Evolutionary conservation across 2,888 invertebrate species (phyloP).

Genomic region (Campoplex capitator): DNA sequence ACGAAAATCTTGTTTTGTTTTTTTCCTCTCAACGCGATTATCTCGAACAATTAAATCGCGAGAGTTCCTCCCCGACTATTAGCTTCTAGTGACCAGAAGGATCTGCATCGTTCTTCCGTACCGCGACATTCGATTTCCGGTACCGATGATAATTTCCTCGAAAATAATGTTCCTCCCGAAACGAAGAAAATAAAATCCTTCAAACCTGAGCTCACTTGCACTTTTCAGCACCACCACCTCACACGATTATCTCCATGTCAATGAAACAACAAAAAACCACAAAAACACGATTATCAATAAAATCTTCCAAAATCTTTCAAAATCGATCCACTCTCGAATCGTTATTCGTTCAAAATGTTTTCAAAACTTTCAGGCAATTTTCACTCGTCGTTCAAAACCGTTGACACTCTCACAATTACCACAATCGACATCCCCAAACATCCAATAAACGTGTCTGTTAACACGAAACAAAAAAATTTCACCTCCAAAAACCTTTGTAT

Average conservation of each 20-base stretch:
- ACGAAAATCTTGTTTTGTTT: neutral
- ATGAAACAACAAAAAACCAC: slow-evolving; percentile 6
- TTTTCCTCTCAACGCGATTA: slow-evolving; percentile 15
- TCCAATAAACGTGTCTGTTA: neutral
- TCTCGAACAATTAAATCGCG: slow-evolving; percentile 33
- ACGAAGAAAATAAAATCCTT: neutral
- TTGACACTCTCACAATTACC: neutral
- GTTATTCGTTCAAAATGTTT: neutral
- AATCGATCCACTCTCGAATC: neutral
- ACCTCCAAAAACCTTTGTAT: neutral
- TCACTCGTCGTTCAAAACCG: neutral
- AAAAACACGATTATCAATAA: neutral
- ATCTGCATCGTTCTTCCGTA: slow-evolving; percentile 48
- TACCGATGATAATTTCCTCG: neutral
- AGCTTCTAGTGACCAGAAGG: slow-evolving; percentile 35
- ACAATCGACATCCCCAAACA: neutral
- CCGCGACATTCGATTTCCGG: slow-evolving; percentile 52
- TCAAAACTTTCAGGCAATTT: neutral
- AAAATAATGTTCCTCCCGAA: neutral
- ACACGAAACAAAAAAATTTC: neutral
- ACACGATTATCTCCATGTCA: slow-evolving; percentile 10
- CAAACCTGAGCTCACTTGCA: neutral
- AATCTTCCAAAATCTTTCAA: neutral
- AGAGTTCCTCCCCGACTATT: slow-evolving; percentile 34
- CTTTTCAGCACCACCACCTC: neutral